Base-by-base conservation (phyloP, 2,888 invertebrate genomes). In the Trileptium ribeirensis region DNA sequence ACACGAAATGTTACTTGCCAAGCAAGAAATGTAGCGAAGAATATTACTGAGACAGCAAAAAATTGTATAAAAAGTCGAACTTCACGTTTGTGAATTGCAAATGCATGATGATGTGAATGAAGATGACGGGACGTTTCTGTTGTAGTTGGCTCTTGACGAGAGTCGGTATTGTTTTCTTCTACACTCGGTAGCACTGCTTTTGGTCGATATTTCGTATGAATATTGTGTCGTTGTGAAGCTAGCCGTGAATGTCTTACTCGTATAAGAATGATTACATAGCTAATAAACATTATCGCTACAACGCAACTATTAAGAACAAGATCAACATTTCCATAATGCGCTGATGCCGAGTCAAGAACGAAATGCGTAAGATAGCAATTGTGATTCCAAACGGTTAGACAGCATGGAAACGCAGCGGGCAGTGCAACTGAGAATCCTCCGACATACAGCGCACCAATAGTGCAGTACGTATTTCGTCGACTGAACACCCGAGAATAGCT, bases 1-100 rank as follows among this genome's bases (percentile, higher is more conserved):
- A 87, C 84, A 33, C 85, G 82, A 0, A 86, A 86, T 40, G 86
- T 83, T 86, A 86, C 86, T 79, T 87, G 87, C 87, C 87, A 87
- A 0, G 86, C 86, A 2, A 86, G 84, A 86, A 86, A 87, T 0
- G 87, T 87, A 24, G 86, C 67, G 19, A 86, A 82, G 67, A 87
- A 87, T 1, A 87, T 86, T 36, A 87, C 81, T 8, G 87, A 87
- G 3, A 87, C 87, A 31, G 86, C 84, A 80, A 87, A 87, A 80
- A 87, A 87, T 86, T 87, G 83, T 74, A 85, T 82, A 78, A 81
- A 64, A n/a, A 78, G 34, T 15, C 74, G 34, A 24, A 81, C 2
- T 64, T 81, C 81, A 24, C 81, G 67, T 3, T 2, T 38, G 77
- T 75, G 8, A 15, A 51, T 24, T 24, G 51, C 51, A 51, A 24